These are phyloP conservation scores for Athene noctua DNA, from an alignment of 2,113 vertebrate species.

Conservation along the genomic window DNA sequence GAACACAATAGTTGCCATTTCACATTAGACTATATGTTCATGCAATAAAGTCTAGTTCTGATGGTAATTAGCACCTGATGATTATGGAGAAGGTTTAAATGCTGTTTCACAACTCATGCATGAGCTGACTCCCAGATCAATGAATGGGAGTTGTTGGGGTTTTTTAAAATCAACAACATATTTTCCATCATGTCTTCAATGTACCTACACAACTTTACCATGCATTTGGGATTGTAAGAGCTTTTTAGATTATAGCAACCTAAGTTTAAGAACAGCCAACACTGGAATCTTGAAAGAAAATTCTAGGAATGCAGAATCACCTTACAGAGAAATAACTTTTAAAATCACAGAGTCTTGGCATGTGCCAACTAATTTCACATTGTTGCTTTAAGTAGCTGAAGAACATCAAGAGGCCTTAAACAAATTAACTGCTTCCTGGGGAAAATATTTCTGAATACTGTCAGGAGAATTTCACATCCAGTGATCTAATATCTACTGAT, in stretches of 20 bases:
- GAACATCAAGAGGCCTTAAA: background rate
- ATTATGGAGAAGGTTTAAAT: background rate
- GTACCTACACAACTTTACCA: background rate
- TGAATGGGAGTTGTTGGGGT: background rate
- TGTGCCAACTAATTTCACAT: background rate
- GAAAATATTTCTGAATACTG: background rate
- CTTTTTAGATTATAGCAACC: background rate
- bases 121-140: background rate
- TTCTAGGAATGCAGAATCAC: background rate
- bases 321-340: background rate
- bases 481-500: background rate
- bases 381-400: background rate
- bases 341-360: background rate
- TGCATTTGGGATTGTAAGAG: background rate
- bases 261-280: background rate
- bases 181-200: background rate
- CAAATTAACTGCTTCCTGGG: background rate
- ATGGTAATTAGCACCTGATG: background rate
- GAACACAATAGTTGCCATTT: slow-evolving; percentile 9
- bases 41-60: background rate
- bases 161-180: background rate
- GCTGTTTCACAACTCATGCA: background rate
- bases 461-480: background rate
- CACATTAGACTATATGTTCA: background rate
- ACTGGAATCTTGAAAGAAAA: background rate